A percentile compares a stretch with the other conserved stretches of the same genome.
Evolutionary conservation across 1,140 invertebrate species (phyloP).

Genomic region (Heliconius himera): DNA sequence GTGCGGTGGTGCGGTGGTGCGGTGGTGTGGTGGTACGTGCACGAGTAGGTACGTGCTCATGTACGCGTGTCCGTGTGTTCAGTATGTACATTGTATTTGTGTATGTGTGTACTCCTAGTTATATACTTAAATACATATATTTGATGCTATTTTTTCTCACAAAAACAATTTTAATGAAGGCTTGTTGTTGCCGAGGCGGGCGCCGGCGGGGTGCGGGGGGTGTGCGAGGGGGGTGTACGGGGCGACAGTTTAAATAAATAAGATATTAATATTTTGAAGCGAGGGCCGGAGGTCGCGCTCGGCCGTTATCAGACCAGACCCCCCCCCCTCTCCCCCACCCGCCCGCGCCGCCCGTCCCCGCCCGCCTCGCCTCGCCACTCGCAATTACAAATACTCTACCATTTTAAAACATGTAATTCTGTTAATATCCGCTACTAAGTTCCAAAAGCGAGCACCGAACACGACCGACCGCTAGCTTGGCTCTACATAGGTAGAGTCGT

Average conservation of each 20-base stretch:
- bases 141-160: slow-evolving; percentile 4
- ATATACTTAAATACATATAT: background rate
- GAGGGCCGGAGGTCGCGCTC: slow-evolving; percentile 66
- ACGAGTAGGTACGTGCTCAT: background rate
- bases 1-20: no score
- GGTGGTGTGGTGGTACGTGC: no score
- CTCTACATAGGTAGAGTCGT: no score
- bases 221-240: slow-evolving; percentile 25
- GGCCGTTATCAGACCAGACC: slow-evolving; percentile 53
- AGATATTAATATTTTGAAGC: slow-evolving; percentile 72
- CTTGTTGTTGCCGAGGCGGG: slow-evolving; percentile 21
- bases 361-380: slow-evolving; percentile 14
- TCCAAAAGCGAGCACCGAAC: no score
- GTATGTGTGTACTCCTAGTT: background rate
- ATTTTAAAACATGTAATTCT: background rate
- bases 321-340: background rate
- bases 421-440: background rate
- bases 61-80: background rate
- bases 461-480: no score
- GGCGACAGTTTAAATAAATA: slow-evolving; percentile 61
- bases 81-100: background rate
- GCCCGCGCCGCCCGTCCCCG: slow-evolving; percentile 23
- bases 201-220: slow-evolving; percentile 15
- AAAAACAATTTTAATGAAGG: slow-evolving; percentile 19
- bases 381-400: slow-evolving; percentile 15